Evolutionary conservation across 1,140 invertebrate genomes (phyloP), one percentile per base, ranked within the genome.

Genomic region (Rhagoletis pomonella): DNA sequence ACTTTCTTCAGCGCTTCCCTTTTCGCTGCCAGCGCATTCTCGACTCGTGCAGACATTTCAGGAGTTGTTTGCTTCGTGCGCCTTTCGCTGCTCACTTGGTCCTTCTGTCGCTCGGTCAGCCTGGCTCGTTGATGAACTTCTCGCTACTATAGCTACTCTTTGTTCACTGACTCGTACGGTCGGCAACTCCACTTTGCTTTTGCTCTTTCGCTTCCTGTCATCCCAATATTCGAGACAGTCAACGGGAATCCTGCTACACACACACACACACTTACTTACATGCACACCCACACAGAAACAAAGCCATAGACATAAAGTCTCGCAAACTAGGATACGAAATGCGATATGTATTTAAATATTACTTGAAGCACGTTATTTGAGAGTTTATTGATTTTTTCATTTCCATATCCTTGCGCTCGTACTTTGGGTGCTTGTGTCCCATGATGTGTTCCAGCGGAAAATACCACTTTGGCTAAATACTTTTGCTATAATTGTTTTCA

Each of bases 361-460:
- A 19, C 55, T 55, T 81, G 6, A 81, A 81, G n/a, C 47, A 81
- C 73, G 73, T 81, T 81, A 81, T 81, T 81, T 81, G 73, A 55
- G 73, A 81, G 73, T 81, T 81, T 81, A 81, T 81, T 55, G 73
- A 81, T 81, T 81, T 81, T 62, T 81, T 81, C 73, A 19, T 55
- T 81, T 81, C 73, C 17, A 55, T 81, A 12, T 50, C 17, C 50
- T 55, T 55, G 17, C 17, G n/a, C n/a, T 55, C 50, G 50, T 2
- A 10, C 29, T 55, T 55, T 55, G 50, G 50, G 10, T 55, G 10
- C 2, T 55, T 55, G 17, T 81, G 73, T 81, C n/a, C 19, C 29
- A 29, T 29, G 29, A 81, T 81, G 50, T 19, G 47, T 55, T 14
- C 55, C 42, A 7, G 1, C 1, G 50, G 47, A 55, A 55, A 55